Percentiles rank a stretch among this genome's conserved stretches.
Evolutionary conservation across 2,797 vertebrate genomes (phyloP).

Genomic region (Geotria australis): DNA sequence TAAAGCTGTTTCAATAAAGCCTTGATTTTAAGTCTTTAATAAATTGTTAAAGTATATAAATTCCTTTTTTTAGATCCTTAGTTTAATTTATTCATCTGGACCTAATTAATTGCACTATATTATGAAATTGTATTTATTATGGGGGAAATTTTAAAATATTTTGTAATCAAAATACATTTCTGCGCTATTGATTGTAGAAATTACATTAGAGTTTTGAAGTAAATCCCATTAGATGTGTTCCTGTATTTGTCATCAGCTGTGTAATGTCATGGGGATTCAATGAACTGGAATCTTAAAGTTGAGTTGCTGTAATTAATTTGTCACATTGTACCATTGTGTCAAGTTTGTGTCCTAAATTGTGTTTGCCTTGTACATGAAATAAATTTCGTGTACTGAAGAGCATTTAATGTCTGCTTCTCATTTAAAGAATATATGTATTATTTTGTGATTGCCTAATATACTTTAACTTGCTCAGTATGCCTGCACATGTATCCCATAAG

Average conservation of each 20-base stretch:
- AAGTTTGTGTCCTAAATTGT: neutral
- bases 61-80: slow-evolving; percentile 27
- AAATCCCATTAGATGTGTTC: neutral
- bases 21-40: neutral
- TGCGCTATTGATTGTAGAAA: neutral
- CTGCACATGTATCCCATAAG: too few relatives aligned
- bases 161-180: neutral
- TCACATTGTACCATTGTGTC: neutral
- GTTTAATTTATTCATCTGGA: slow-evolving; percentile 65
- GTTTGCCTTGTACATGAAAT: neutral
- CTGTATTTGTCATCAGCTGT: neutral
- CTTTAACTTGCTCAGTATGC: too few relatives aligned
- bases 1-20: neutral
- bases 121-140: neutral
- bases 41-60: too few relatives aligned
- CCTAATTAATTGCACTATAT: slow-evolving; percentile 74
- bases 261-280: neutral
- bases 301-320: neutral
- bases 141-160: neutral
- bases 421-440: too few relatives aligned
- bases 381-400: neutral
- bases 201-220: neutral
- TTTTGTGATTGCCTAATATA: too few relatives aligned
- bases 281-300: neutral
- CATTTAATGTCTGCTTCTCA: too few relatives aligned